Base-by-base conservation (phyloP, 2,888 invertebrate genomes). In the Cremastinae sp. region DNA sequence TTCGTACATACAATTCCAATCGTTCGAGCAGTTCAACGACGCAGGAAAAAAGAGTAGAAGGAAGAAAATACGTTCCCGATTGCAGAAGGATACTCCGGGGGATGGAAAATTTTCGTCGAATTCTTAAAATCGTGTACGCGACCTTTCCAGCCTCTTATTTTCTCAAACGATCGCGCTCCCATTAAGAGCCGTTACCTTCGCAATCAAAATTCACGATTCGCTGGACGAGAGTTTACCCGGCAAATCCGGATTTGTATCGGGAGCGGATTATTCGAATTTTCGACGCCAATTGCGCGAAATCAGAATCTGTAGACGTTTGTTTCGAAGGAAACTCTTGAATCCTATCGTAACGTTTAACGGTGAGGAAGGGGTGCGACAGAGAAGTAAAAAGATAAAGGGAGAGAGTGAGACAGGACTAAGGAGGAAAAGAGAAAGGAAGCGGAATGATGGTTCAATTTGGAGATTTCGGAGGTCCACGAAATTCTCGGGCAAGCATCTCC, bases 401-500 rank as follows among this genome's bases (percentile, higher is more conserved):
- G 28, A 28, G 5, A 28, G 28, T 3, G 28, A 2, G 5, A 28
- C 2, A 28, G 28, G 28, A 5, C 2, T 3, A 28, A 5, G 28
- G 28, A 41, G 49, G 45, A 28, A 28, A 28, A 28, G 28, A 28
- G 28, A 28, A 28, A 28, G 28, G 28, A 28, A 28, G 49, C 65
- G 58, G 66, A 66, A 75, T 75, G 66, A 75, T 75, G 45, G 71
- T 66, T 66, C 71, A 71, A 75, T 75, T 71, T 71, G 61, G 71
- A 71, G 56, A 75, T 75, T 28, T 71, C 75, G 61, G 56, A 71
- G 58, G 66, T 71, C 75, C 61, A 59, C 41, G 75, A 66, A 75
- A 75, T 75, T 75, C 70, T 70, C 61, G 47, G 55, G 70, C 53
- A 55, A 71, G 75, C 41, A 56, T 71, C 66, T 55, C 10, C 53